Conservation (phyloP, 2,113 vertebrate species). For the Coptodon bakossiorum region DNA sequence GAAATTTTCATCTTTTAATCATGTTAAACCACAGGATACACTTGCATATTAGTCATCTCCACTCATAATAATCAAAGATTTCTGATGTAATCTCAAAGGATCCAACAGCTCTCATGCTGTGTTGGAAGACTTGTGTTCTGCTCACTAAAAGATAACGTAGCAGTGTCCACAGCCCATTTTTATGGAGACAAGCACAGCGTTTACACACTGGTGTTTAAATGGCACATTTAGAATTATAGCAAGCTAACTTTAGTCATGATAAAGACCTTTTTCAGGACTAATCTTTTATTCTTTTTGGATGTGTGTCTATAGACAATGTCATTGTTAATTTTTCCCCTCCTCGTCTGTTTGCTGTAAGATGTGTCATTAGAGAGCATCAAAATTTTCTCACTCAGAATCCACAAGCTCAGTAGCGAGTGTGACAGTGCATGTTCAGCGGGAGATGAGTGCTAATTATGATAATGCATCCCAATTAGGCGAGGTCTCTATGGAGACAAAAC, state of each 20-base stretch:
- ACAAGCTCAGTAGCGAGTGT: background rate
- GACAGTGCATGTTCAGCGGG: background rate
- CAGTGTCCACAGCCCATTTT: background rate
- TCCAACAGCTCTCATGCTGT: background rate
- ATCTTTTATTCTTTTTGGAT: background rate
- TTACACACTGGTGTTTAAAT: background rate
- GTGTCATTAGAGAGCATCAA: background rate
- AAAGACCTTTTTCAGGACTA: background rate
- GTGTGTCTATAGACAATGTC: background rate
- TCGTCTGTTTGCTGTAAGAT: background rate
- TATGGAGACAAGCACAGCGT: background rate
- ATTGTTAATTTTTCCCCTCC: background rate
- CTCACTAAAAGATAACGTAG: background rate
- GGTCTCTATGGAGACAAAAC: constrained; percentile 49
- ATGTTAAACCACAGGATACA: background rate
- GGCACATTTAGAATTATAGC: background rate
- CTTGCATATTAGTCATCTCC: background rate
- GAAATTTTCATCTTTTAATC: background rate
- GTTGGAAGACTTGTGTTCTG: background rate
- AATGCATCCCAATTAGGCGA: constrained; percentile 42
- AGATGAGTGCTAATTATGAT: constrained; percentile 52
- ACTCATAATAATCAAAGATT: background rate
- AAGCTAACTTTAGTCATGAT: background rate
- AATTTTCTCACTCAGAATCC: background rate
- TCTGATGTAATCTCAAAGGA: background rate